Evolutionary conservation across 30 jellyfish, hydroid and myxozoan genomes (phyloP).

Genomic region (Cassiopea andromeda): DNA sequence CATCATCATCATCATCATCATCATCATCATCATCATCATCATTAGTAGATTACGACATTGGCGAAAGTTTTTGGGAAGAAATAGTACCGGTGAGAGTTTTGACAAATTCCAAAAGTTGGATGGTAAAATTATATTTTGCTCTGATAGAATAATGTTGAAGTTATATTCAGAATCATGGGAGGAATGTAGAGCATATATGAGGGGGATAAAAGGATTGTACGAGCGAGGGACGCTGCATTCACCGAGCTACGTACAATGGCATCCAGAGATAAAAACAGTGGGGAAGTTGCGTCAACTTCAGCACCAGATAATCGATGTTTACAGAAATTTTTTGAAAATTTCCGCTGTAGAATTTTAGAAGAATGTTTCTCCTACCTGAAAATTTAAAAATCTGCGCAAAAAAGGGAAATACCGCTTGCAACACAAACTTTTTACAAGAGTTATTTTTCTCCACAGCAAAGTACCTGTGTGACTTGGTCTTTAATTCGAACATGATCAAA

Average conservation of each 20-base stretch:
- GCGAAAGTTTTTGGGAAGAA: too few species aligned
- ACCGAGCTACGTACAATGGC: neutral
- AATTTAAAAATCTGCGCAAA: neutral
- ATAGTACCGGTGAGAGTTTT: too few species aligned
- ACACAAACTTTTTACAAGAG: neutral
- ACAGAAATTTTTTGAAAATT: neutral
- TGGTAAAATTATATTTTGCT: neutral
- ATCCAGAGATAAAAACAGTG: neutral
- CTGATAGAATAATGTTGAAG: neutral
- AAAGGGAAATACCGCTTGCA: neutral
- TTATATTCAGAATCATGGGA: neutral
- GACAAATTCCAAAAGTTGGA: neutral
- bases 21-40: slow-evolving; percentile 1
- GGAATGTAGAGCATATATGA: neutral
- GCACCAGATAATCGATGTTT: neutral
- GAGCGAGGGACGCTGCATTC: neutral
- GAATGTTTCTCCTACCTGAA: neutral
- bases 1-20: slow-evolving; percentile 5
- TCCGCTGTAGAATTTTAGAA: neutral
- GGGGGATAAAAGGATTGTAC: neutral
- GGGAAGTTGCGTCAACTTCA: neutral
- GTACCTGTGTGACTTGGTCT: neutral
- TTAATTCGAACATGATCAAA: neutral
- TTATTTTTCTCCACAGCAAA: neutral
- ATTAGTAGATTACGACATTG: neutral